Evolutionary conservation across 2,797 vertebrate genomes (phyloP).

Genomic region (Oophaga sylvatica): DNA sequence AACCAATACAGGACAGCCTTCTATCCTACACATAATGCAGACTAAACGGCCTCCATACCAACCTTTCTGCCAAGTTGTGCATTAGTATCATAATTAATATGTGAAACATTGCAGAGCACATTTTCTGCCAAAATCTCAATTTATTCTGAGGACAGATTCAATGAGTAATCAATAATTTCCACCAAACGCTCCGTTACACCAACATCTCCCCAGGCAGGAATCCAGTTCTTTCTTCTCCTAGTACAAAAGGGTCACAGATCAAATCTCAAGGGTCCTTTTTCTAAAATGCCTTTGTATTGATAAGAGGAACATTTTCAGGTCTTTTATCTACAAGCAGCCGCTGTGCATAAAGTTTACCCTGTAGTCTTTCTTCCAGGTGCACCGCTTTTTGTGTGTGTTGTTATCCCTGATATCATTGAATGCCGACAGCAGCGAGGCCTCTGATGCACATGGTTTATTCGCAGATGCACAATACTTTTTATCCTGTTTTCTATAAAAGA

Average conservation of each 20-base stretch:
- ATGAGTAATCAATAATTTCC: constrained; percentile 45
- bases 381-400: neutral
- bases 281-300: constrained; percentile 46
- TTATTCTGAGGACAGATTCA: constrained; percentile 47
- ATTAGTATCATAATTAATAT: constrained; percentile 55
- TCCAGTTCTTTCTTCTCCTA: constrained; percentile 10
- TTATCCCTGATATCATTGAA: neutral
- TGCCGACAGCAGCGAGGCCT: neutral
- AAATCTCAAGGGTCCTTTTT: constrained; percentile 37
- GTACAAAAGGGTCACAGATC: constrained; percentile 33
- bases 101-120: constrained; percentile 28
- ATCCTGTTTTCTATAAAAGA: neutral
- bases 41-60: neutral
- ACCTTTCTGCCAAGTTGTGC: constrained; percentile 34
- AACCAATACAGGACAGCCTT: neutral
- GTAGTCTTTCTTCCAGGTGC: constrained; percentile 23
- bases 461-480: neutral
- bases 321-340: constrained; percentile 34
- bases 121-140: constrained; percentile 50
- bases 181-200: constrained; percentile 12
- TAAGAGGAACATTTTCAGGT: constrained; percentile 46
- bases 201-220: constrained; percentile 36
- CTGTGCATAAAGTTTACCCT: constrained; percentile 34
- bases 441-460: neutral
- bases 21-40: constrained; percentile 8